Conservation (phyloP, 2,797 vertebrate species). For the Xyrichtys novacula region DNA sequence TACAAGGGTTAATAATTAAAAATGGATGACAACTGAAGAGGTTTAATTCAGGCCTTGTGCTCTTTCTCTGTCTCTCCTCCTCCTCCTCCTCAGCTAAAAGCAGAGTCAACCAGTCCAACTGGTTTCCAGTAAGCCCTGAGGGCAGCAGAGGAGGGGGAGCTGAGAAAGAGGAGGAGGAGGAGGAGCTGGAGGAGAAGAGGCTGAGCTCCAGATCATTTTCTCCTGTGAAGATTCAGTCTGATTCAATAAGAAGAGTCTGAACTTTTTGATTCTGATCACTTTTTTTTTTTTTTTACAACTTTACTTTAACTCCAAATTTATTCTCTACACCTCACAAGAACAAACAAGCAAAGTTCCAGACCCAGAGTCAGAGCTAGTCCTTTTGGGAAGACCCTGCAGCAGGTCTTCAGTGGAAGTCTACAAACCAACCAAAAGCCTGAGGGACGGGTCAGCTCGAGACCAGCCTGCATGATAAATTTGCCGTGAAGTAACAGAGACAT, state of each 20-base stretch:
- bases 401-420: constrained; percentile 14
- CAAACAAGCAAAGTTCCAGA: background rate
- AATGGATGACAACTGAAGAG: constrained; percentile 13
- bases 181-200: constrained; percentile 28
- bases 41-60: constrained; percentile 30
- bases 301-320: background rate
- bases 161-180: constrained; percentile 10
- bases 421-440: constrained; percentile 20
- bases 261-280: constrained; percentile 4
- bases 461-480: constrained; percentile 61
- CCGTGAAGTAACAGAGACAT: constrained; percentile 65
- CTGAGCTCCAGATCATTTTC: constrained; percentile 32
- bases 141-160: constrained; percentile 46
- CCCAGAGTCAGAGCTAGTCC: background rate
- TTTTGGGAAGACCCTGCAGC: constrained; percentile 8
- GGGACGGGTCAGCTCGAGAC: constrained; percentile 52
- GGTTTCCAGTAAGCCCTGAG: constrained; percentile 78
- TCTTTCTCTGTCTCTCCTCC: constrained; percentile 39
- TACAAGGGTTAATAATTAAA: constrained; percentile 4
- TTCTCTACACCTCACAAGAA: background rate
- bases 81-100: constrained; percentile 45
- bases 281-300: background rate
- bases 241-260: background rate
- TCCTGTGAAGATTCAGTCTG: constrained; percentile 9
- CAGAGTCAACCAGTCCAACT: constrained; percentile 81